Evolutionary conservation across 1,140 invertebrate species (phyloP), one percentile per base, ranked within the genome.

Genomic region (Rhynchophorus ferrugineus): DNA sequence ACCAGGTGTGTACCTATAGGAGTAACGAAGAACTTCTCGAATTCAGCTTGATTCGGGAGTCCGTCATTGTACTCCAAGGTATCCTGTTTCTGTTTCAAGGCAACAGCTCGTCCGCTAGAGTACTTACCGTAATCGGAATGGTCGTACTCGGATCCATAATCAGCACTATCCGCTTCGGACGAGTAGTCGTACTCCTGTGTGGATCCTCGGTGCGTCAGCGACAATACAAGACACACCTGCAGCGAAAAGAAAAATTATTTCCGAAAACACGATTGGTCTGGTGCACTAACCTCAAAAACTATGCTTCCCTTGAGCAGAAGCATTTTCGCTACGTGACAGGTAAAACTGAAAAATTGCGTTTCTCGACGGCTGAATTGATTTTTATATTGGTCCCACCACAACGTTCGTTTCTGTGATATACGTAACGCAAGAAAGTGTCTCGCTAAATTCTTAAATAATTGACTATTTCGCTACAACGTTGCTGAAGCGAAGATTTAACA

Each of bases 381-480:
- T 55, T 33, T 55, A 55, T 55, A 55, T 39, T 41, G 17, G 22
- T 55, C 53, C 53, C 53, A 49, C 53, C 46, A 55, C 42, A 16
- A 6, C 18, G 6, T 3, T 16, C n/a, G 34, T 24, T 44, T 18
- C 11, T 24, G 16, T 16, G n/a, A n/a, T n/a, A 29, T 44, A 55
- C 53, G 47, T 55, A 55, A 55, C 53, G 37, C 33, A 54, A 54
- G 53, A 55, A 55, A 55, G 53, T 49, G 33, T 49, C 43, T 44
- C 41, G 46, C 46, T 49, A 49, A 55, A 48, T 33, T 49, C 46
- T 49, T 49, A 29, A 49, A 49, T 55, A 49, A 55, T 49, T 16
- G 53, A 49, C 17, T 49, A 55, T 55, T 55, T 55, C 53, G 46
- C 39, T 49, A 44, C 53, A 49, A 36, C 46, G 39, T 37, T 19